phyloP scores from a whole-genome alignment of 2,797 vertebrate genomes.

The Telmatherina bonti region DNA sequence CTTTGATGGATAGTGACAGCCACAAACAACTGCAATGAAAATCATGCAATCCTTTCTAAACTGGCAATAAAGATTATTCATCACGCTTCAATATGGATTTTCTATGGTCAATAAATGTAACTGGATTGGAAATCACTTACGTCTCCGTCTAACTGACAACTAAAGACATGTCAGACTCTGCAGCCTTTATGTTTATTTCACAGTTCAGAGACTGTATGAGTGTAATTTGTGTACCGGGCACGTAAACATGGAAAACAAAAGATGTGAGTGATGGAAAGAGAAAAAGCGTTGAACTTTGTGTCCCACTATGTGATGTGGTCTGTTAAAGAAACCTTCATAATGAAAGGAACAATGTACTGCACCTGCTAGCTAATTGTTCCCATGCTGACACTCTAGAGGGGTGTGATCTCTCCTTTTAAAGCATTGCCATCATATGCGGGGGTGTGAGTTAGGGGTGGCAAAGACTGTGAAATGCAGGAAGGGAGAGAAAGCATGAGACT shows the following conservation, averaged over 20 bases:
- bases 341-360: constrained; percentile 70
- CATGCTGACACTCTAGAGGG: constrained; percentile 62
- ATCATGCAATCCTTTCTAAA: constrained; percentile 75
- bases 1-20: constrained; percentile 74
- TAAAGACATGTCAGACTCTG: constrained; percentile 47
- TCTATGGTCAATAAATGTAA: constrained; percentile 79
- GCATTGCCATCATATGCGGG: constrained; percentile 40
- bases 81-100: constrained; percentile 78
- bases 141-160: constrained; percentile 65
- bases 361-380: constrained; percentile 76
- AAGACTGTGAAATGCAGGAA: constrained; percentile 38
- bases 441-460: constrained; percentile 46
- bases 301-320: constrained; percentile 36
- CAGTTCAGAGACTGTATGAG: constrained; percentile 12
- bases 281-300: constrained; percentile 17
- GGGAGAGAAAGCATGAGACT: constrained; percentile 31
- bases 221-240: neutral
- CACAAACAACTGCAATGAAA: constrained; percentile 80
- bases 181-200: constrained; percentile 34
- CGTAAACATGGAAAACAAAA: neutral
- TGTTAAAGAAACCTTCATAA: constrained; percentile 67
- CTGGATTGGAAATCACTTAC: constrained; percentile 80
- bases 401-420: constrained; percentile 72
- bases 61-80: constrained; percentile 79
- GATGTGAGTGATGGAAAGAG: neutral